Conservation (phyloP, 1,140 invertebrate genomes). For the Anoplolepis gracilipes region DNA sequence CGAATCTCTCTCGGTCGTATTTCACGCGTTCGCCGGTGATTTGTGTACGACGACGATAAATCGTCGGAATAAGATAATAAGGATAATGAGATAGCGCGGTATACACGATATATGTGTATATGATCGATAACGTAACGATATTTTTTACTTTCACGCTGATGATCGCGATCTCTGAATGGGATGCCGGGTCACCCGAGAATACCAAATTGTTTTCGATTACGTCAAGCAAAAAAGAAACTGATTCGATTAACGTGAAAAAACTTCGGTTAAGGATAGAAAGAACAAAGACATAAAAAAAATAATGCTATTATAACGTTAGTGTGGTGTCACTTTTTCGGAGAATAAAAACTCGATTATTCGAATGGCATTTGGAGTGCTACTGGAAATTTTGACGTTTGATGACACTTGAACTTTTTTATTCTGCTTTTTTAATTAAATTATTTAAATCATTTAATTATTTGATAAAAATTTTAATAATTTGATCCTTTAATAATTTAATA, state of each 20-base stretch:
- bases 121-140: constrained; percentile 17
- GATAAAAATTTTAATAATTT: too few species aligned
- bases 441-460: too few species aligned
- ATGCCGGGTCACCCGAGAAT: neutral
- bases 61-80: constrained; percentile 11
- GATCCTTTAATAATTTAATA: too few species aligned
- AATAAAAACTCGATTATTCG: constrained; percentile 2
- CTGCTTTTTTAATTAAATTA: neutral
- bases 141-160: constrained; percentile 44
- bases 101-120: too few species aligned
- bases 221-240: neutral
- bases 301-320: neutral
- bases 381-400: neutral
- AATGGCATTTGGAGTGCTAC: neutral
- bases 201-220: neutral
- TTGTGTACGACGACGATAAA: constrained; percentile 17
- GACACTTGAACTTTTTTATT: neutral
- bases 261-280: neutral
- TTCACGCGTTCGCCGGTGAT: neutral
- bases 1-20: neutral
- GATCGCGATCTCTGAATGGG: constrained; percentile 12
- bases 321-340: neutral
- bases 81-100: neutral
- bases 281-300: neutral
- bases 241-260: neutral